Conservation (phyloP, 2,888 invertebrate species). For the Gari tellinella region DNA sequence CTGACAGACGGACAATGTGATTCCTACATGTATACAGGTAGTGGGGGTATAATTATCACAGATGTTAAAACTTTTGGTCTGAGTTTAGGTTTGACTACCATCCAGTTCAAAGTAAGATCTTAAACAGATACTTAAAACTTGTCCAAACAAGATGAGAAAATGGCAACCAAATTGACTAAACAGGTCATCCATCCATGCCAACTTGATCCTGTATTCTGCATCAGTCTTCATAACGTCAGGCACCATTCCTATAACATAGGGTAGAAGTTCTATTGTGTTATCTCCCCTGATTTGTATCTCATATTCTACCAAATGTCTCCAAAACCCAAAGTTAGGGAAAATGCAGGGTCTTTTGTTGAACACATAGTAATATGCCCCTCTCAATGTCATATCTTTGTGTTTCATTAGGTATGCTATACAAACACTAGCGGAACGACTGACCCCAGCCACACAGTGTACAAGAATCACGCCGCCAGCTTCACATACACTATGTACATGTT, state of each 20-base stretch:
- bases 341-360: conserved; percentile 62
- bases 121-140: conserved; percentile 40
- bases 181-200: conserved; percentile 67
- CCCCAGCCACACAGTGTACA: conserved; percentile 74
- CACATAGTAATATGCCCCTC: conserved; percentile 66
- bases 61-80: too few species aligned
- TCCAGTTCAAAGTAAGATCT: too few species aligned
- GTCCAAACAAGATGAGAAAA: conserved; percentile 54
- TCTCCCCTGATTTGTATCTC: conserved; percentile 59
- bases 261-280: conserved; percentile 67
- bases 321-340: conserved; percentile 71
- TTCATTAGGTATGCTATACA: conserved; percentile 72
- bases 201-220: conserved; percentile 52
- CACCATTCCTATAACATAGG: conserved; percentile 62
- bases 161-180: conserved; percentile 51
- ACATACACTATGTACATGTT: conserved; percentile 57
- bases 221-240: conserved; percentile 58
- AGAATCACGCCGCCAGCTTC: conserved; percentile 61
- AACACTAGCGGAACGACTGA: conserved; percentile 74
- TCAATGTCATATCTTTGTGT: conserved; percentile 57
- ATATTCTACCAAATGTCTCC: conserved; percentile 66
- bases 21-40: too few species aligned
- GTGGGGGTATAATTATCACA: too few species aligned
- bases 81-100: too few species aligned
- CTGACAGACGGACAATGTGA: too few species aligned